Conservation (phyloP, 2,113 vertebrate species). For the Nibea coibor region DNA sequence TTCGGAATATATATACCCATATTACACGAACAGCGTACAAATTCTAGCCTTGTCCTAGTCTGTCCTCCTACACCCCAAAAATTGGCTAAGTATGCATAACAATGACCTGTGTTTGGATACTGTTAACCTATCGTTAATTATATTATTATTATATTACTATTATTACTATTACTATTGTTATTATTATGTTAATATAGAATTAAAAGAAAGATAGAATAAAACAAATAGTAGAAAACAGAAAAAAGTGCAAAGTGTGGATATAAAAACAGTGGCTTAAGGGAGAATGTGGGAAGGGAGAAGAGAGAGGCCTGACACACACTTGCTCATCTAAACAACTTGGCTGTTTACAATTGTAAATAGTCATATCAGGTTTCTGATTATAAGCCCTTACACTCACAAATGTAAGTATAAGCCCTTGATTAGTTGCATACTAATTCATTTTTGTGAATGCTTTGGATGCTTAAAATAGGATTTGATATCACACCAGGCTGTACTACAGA, state of each 20-base stretch:
- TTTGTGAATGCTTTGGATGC: slow-evolving; percentile 5
- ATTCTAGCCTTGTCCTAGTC: neutral
- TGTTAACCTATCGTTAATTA: neutral
- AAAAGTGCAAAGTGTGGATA: slow-evolving; percentile 28
- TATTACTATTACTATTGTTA: neutral
- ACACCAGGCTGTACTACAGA: slow-evolving; percentile 9
- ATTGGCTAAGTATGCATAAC: neutral
- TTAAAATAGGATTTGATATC: slow-evolving; percentile 7
- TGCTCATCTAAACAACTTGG: slow-evolving; percentile 35
- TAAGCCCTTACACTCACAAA: slow-evolving; percentile 14
- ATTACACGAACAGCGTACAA: slow-evolving; percentile 19
- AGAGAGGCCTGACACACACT: slow-evolving; percentile 36
- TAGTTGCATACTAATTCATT: neutral
- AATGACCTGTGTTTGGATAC: neutral
- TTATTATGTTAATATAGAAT: neutral
- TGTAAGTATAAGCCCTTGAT: too few species aligned
- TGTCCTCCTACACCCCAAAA: neutral
- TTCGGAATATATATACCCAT: slow-evolving; percentile 10
- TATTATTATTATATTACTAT: neutral
- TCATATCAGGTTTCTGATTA: slow-evolving; percentile 1
- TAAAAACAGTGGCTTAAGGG: slow-evolving; percentile 25
- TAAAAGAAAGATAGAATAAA: neutral
- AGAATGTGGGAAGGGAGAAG: neutral
- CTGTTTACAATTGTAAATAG: slow-evolving; percentile 42
- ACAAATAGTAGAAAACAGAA: slow-evolving; percentile 4